phyloP scores from a whole-genome alignment of 1,140 invertebrate genomes.

The Aphis gossypii region DNA sequence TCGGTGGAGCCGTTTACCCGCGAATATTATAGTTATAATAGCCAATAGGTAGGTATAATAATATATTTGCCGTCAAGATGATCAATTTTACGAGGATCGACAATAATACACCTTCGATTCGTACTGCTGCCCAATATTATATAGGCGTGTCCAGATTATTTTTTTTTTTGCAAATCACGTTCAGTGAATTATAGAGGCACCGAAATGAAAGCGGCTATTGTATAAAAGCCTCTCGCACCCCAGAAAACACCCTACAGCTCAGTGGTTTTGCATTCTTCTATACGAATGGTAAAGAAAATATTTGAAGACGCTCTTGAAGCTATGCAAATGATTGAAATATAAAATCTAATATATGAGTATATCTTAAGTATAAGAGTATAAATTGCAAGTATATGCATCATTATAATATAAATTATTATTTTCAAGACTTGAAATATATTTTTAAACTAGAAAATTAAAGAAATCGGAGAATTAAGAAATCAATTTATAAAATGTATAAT shows the following conservation, averaged over 20 bases:
- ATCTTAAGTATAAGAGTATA: too few species aligned
- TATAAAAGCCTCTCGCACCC: background rate
- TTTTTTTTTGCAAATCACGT: background rate
- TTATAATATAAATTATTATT: too few species aligned
- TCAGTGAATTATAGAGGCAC: background rate
- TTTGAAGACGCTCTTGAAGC: too few species aligned
- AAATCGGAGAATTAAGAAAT: too few species aligned
- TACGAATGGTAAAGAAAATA: background rate
- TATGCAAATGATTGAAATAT: background rate
- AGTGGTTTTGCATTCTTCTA: background rate
- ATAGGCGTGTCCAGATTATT: background rate
- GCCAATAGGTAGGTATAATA: background rate
- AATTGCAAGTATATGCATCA: too few species aligned
- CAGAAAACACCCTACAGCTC: background rate
- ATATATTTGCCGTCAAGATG: background rate
- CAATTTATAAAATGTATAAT: too few species aligned
- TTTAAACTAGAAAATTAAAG: too few species aligned
- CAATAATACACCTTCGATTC: background rate
- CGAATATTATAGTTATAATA: background rate
- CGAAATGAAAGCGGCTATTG: background rate
- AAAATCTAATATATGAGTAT: too few species aligned
- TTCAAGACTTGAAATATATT: too few species aligned
- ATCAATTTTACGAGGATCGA: constrained; percentile 4
- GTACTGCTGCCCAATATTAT: background rate
- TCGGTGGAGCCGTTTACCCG: background rate